Evolutionary conservation across 2,888 invertebrate species (phyloP).

Genomic region (Lasius fuliginosus): DNA sequence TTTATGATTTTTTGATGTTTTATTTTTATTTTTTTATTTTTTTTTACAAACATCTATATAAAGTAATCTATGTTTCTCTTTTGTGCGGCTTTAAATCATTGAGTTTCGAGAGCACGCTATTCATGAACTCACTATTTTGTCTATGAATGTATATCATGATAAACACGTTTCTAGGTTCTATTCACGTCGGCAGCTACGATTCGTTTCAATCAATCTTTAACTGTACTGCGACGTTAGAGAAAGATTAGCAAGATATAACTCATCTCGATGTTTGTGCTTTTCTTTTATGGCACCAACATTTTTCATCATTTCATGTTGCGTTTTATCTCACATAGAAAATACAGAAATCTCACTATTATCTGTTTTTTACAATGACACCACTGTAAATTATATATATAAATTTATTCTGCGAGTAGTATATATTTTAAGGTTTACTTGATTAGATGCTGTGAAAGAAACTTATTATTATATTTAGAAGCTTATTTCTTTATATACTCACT

Average conservation of each 20-base stretch:
- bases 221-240: background rate
- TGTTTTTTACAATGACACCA: background rate
- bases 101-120: background rate
- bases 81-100: slow-evolving; percentile 1
- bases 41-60: background rate
- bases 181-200: background rate
- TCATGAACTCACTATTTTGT: background rate
- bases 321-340: slow-evolving; percentile 14
- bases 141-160: background rate
- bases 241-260: slow-evolving; percentile 20
- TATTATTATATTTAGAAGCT: background rate
- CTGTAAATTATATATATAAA: background rate
- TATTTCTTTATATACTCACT: background rate
- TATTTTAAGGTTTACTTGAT: background rate
- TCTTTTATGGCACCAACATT: background rate
- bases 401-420: background rate
- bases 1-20: background rate
- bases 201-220: slow-evolving; percentile 27
- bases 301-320: background rate
- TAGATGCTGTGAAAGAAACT: background rate
- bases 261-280: background rate
- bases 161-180: background rate
- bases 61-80: background rate
- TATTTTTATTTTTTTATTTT: background rate
- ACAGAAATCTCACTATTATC: background rate